These are phyloP conservation scores for Salarias fasciatus DNA, from an alignment of 2,797 vertebrate genomes.

Conservation along the genomic window DNA sequence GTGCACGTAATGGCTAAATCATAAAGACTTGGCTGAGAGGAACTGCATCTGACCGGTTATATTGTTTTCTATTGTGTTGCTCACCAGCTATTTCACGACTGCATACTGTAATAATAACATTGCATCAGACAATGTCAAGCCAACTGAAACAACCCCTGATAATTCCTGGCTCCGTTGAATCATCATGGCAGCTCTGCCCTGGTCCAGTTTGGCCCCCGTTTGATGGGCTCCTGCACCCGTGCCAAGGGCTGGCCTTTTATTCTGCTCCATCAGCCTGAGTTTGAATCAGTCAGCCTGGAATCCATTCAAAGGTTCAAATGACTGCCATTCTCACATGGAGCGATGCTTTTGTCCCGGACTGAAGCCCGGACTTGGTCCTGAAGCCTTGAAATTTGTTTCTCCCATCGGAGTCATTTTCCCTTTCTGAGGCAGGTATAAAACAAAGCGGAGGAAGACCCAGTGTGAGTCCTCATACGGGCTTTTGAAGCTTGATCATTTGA, in stretches of 20 bases:
- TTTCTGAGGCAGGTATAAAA: conserved; percentile 63
- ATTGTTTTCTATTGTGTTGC: conserved; percentile 32
- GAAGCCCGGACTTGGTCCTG: conserved; percentile 65
- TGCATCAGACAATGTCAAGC: conserved; percentile 39
- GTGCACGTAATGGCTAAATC: conserved; percentile 62
- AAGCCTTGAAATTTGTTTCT: conserved; percentile 61
- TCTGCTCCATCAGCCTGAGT: conserved; percentile 74
- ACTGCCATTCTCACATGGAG: conserved; percentile 75
- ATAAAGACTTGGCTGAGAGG: conserved; percentile 61
- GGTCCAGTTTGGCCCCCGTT: conserved; percentile 69
- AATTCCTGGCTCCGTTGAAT: conserved; percentile 60
- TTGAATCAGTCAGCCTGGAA: conserved; percentile 78
- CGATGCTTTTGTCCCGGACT: conserved; percentile 69
- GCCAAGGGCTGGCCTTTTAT: conserved; percentile 75
- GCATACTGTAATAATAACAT: conserved; percentile 55
- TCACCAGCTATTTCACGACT: conserved; percentile 44
- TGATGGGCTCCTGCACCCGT: conserved; percentile 53
- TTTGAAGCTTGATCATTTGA: conserved; percentile 25
- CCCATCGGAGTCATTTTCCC: conserved; percentile 54
- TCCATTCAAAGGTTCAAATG: conserved; percentile 74
- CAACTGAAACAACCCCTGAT: conserved; percentile 63
- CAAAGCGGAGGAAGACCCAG: conserved; percentile 43
- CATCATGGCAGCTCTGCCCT: conserved; percentile 53
- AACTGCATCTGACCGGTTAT: conserved; percentile 29
- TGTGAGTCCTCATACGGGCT: conserved; percentile 31